Conservation (phyloP, 2,113 vertebrate genomes). For the Bufo bufo region DNA sequence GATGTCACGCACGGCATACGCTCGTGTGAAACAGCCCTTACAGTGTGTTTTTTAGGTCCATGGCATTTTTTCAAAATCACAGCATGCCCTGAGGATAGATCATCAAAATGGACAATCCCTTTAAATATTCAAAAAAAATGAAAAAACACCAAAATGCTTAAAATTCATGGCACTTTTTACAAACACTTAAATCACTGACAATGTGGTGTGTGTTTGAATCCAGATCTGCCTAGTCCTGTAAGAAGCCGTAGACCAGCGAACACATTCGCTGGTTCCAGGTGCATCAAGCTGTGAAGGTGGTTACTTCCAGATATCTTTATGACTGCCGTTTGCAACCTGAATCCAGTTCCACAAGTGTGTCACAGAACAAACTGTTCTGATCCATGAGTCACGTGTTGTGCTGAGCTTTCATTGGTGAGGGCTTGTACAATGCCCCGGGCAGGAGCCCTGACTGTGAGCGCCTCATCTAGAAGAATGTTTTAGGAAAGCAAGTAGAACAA, state of each 20-base stretch:
- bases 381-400: constrained; percentile 45
- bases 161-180: too few relatives aligned
- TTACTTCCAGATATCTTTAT: constrained; percentile 43
- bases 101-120: too few relatives aligned
- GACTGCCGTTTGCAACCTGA: constrained; percentile 35
- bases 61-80: too few relatives aligned
- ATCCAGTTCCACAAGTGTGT: constrained; percentile 50
- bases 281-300: constrained; percentile 13
- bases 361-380: constrained; percentile 47
- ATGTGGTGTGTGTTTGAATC: too few relatives aligned
- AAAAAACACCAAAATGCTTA: too few relatives aligned
- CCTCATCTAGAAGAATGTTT: constrained; percentile 37
- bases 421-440: constrained; percentile 16
- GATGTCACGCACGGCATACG: too few relatives aligned
- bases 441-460: constrained; percentile 5
- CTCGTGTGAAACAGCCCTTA: too few relatives aligned
- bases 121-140: too few relatives aligned
- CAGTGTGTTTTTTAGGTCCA: too few relatives aligned
- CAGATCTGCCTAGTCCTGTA: neutral
- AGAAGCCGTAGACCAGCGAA: too few relatives aligned
- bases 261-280: constrained; percentile 11
- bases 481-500: constrained; percentile 40
- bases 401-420: constrained; percentile 39
- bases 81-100: too few relatives aligned
- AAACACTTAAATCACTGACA: too few relatives aligned